These are phyloP conservation scores for Drosophila prostipennis DNA, from an alignment of 2,888 invertebrate genomes.

Conservation along the genomic window DNA sequence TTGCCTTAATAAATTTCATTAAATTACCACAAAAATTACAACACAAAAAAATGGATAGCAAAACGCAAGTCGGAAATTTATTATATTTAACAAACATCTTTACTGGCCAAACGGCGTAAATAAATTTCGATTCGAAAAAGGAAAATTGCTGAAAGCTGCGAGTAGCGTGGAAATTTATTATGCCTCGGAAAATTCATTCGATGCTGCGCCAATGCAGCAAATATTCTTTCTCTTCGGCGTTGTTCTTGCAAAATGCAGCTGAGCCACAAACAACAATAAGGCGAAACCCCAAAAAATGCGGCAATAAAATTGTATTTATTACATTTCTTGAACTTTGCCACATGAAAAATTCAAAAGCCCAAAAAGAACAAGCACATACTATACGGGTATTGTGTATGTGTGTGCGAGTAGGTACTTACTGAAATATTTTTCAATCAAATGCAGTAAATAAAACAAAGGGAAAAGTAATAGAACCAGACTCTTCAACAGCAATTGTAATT, in stretches of 20 bases:
- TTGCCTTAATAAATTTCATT: slow-evolving; percentile 42
- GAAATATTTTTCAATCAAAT: slow-evolving; percentile 44
- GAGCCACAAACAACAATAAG: slow-evolving; percentile 44
- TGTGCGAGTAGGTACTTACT: slow-evolving; percentile 1
- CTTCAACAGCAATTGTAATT: slow-evolving; percentile 30
- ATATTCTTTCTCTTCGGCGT: slow-evolving; percentile 18
- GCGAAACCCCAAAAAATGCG: slow-evolving; percentile 44
- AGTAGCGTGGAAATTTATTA: slow-evolving; percentile 59
- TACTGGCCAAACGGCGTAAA: slow-evolving; percentile 58
- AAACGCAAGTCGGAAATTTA: slow-evolving; percentile 54
- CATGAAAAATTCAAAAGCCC: slow-evolving; percentile 45
- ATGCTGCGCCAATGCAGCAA: slow-evolving; percentile 53
- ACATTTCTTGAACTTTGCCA: slow-evolving; percentile 65
- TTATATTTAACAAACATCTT: slow-evolving; percentile 66
- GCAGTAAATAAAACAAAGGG: slow-evolving; percentile 40
- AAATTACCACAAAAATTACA: slow-evolving; percentile 44
- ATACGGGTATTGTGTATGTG: not conserved
- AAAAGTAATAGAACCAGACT: slow-evolving; percentile 18
- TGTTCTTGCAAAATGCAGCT: slow-evolving; percentile 49
- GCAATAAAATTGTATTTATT: slow-evolving; percentile 72
- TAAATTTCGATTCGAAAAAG: slow-evolving; percentile 51
- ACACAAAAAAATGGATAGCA: slow-evolving; percentile 17
- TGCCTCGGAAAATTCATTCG: slow-evolving; percentile 59
- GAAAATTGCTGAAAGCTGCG: slow-evolving; percentile 38
- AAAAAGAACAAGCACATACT: slow-evolving; percentile 1